A percentile compares a stretch with the other conserved stretches of the same genome.
Evolutionary conservation across 53 echinoderm and acorn worm species (phyloP).

Genomic region (Zoroaster sp.): DNA sequence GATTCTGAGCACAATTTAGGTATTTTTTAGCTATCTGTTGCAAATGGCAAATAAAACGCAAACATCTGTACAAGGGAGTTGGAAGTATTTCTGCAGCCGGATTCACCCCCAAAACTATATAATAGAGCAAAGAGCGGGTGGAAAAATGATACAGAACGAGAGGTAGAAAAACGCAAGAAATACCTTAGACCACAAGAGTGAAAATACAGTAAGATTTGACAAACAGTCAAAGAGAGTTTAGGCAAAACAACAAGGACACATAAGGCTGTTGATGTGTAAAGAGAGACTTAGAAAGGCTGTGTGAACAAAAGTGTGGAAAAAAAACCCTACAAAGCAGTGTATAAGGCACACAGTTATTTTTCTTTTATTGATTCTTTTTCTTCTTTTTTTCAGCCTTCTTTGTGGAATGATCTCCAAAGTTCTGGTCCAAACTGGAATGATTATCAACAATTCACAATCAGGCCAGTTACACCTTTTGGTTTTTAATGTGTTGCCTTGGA

Average conservation of each 20-base stretch:
- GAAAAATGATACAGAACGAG: conserved; percentile 7
- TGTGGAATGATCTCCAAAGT: conserved; percentile 39
- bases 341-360: conserved; percentile 52
- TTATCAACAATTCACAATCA: not conserved
- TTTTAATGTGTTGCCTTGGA: not conserved
- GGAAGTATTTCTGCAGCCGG: not conserved
- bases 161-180: not conserved
- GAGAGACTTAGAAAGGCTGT: conserved; percentile 8
- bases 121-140: conserved; percentile 53
- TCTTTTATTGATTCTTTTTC: not conserved
- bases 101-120: not conserved
- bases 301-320: conserved; percentile 8
- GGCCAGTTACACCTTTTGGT: not conserved
- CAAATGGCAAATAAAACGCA: too few species aligned
- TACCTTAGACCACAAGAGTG: not conserved
- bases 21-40: too few species aligned
- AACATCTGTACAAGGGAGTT: too few species aligned
- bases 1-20: too few species aligned
- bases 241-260: conserved; percentile 36
- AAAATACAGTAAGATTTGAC: conserved; percentile 6
- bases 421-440: not conserved
- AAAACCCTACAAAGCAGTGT: not conserved
- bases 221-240: conserved; percentile 1
- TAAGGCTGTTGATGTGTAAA: conserved; percentile 38
- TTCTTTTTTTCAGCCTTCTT: conserved; percentile 37